Conservation (phyloP, 1,140 invertebrate species). For the Adoxophyes honmai region DNA sequence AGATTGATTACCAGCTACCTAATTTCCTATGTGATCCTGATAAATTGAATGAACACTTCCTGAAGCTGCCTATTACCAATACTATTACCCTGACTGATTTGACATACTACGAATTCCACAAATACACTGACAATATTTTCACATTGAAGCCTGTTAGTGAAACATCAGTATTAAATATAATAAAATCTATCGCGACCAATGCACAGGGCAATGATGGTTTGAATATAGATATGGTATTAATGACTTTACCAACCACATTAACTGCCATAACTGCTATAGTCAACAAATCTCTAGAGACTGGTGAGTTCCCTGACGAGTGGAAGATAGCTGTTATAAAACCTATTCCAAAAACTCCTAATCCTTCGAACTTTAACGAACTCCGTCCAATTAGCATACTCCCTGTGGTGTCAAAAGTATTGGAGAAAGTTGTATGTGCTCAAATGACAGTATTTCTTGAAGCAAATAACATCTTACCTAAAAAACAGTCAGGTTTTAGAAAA, state of each 20-base stretch:
- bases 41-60: not conserved
- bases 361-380: not conserved
- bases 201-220: slow-evolving; percentile 2
- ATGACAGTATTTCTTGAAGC: not conserved
- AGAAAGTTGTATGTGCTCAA: not conserved
- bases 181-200: not conserved
- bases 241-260: not conserved
- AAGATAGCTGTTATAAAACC: slow-evolving; percentile 3
- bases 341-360: slow-evolving; percentile 1
- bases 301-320: not conserved
- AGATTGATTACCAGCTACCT: not conserved
- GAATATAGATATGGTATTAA: not conserved
- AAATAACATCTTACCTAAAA: not conserved
- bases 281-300: slow-evolving; percentile 1
- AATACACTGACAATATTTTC: not conserved
- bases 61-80: not conserved
- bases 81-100: not conserved
- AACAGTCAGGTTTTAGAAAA: slow-evolving; percentile 11
- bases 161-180: not conserved
- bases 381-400: slow-evolving; percentile 8
- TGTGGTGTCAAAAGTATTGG: slow-evolving; percentile 1
- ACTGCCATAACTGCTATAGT: not conserved
- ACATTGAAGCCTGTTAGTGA: not conserved
- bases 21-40: not conserved
- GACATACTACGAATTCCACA: not conserved